Evolutionary conservation across 2,113 vertebrate genomes (phyloP), one percentile per base, ranked within the genome.

Genomic region (Hippocampus mohnikei): DNA sequence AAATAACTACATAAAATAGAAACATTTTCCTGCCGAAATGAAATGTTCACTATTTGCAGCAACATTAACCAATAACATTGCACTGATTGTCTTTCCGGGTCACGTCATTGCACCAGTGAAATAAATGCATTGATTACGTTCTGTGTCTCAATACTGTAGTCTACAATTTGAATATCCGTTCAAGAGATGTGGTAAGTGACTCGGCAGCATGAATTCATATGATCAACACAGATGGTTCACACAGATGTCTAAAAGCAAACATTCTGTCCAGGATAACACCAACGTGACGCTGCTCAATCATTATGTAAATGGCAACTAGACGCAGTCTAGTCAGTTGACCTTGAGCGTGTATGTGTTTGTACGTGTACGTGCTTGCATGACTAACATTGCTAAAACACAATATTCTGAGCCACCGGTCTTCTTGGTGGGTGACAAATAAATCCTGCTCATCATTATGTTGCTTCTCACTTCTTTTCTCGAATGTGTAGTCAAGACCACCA

Each of bases 171-270:
- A 21, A 55, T 23, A n/a, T 55, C 9, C 9, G 1, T 55, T 23
- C 52, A 1, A 9, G 52, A 56, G 41, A 67, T 71, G 62, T 67
- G 52, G 50, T 60, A 46, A 58, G 27, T 59, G 64, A 72, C 48
- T 81, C 78, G 66, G 23, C 11, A 25, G 48, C 68, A 72, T 56
- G 61, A 66, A 66, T 65, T 74, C 59, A 59, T 66, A 61, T 27
- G 60, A 41, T 10, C 55, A 78, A 61, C 59, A 66, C 77, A 86
- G 81, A 82, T 77, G 77, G 75, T 61, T 65, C 53, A 42, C 70
- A 71, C 77, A 86, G 75, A 86, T 80, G 73, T 60, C 75, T 76
- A 37, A 77, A 76, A 74, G 61, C 55, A 78, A 76, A 72, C 55
- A 76, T 72, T 59, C 41, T 69, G 59, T 74, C 77, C 66, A 73